phyloP scores from a whole-genome alignment of 2,888 invertebrate species.

The Darwinula stevensoni region DNA sequence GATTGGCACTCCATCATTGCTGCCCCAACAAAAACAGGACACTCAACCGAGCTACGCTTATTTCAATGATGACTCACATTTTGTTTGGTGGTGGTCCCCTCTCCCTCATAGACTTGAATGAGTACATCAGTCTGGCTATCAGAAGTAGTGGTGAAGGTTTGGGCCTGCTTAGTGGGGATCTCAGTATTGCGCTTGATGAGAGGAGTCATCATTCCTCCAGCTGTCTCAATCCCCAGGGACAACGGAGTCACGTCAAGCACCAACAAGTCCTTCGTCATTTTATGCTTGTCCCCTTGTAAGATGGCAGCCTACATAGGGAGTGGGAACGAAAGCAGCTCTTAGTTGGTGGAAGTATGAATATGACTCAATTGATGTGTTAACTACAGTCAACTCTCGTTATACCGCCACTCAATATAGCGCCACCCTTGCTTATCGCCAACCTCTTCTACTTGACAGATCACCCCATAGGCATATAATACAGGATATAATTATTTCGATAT shows the following conservation, averaged over 20 bases:
- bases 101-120: constrained; percentile 57
- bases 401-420: too few relatives aligned
- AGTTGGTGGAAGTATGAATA: neutral
- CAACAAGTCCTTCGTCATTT: constrained; percentile 27
- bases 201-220: constrained; percentile 36
- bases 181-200: constrained; percentile 34
- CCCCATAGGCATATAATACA: too few relatives aligned
- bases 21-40: too few relatives aligned
- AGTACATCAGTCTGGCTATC: constrained; percentile 35
- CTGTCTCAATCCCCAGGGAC: constrained; percentile 36
- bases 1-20: too few relatives aligned
- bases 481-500: too few relatives aligned
- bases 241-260: constrained; percentile 32
- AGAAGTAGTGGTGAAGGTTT: constrained; percentile 28
- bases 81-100: constrained; percentile 81
- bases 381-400: too few relatives aligned
- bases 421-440: too few relatives aligned
- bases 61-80: constrained; percentile 23
- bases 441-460: too few relatives aligned
- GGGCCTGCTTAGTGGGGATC: constrained; percentile 29
- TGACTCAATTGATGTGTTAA: too few relatives aligned
- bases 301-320: constrained; percentile 23
- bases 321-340: constrained; percentile 19
- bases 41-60: too few relatives aligned
- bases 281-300: constrained; percentile 22